Evolutionary conservation across 1,140 invertebrate species (phyloP).

Genomic region (Apis dorsata): DNA sequence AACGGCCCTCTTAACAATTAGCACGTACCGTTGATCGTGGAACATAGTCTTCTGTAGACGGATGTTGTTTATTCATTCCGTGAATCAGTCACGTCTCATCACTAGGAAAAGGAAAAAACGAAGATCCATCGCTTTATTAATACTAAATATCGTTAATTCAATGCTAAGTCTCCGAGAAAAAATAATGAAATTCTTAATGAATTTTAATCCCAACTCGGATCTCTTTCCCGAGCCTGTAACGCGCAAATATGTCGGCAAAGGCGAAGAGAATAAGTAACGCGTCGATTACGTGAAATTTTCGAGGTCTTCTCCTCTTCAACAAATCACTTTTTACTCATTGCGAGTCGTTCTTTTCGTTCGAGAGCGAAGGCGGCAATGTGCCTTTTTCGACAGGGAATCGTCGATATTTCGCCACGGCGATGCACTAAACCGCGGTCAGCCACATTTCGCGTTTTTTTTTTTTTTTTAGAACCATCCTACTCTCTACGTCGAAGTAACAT

Average conservation of each 20-base stretch:
- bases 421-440: slow-evolving; percentile 33
- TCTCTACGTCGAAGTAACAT: slow-evolving; percentile 52
- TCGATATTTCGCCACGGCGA: slow-evolving; percentile 44
- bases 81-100: neutral
- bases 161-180: neutral
- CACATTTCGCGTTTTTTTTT: slow-evolving; percentile 2
- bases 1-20: slow-evolving; percentile 49
- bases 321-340: neutral
- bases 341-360: too few species aligned
- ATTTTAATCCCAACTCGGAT: slow-evolving; percentile 5
- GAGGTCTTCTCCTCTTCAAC: neutral
- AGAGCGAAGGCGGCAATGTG: neutral
- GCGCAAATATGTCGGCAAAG: neutral
- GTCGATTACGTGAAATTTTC: neutral
- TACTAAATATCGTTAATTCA: neutral
- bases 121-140: neutral
- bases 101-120: neutral
- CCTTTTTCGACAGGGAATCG: slow-evolving; percentile 32
- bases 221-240: neutral
- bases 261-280: neutral
- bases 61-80: neutral
- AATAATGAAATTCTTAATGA: neutral
- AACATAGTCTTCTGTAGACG: slow-evolving; percentile 13
- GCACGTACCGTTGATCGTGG: slow-evolving; percentile 43
- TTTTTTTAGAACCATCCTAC: slow-evolving; percentile 18